phyloP scores from a whole-genome alignment of 2,113 vertebrate species.

The Corvus moneduloides region DNA sequence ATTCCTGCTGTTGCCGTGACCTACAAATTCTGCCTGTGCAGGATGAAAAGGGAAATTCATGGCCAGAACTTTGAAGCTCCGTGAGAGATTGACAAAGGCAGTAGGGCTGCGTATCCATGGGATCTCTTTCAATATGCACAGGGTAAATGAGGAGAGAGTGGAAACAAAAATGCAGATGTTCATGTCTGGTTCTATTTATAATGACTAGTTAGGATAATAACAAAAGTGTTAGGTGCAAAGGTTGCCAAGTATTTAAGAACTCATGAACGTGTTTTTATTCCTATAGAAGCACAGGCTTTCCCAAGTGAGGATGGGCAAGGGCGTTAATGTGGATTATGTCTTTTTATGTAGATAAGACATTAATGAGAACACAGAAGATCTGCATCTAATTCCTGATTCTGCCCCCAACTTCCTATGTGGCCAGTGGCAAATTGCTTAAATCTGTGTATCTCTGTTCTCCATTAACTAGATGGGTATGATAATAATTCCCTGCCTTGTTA shows the following conservation, averaged over 20 bases:
- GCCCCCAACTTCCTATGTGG: conserved; percentile 46
- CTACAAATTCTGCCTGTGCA: conserved; percentile 6
- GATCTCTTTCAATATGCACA: not conserved
- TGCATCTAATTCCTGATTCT: conserved; percentile 35
- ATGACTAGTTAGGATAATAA: not conserved
- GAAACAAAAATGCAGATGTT: not conserved
- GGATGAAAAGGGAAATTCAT: not conserved
- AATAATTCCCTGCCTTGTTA: conserved; percentile 59
- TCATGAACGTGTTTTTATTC: conserved; percentile 15
- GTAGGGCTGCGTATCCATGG: not conserved
- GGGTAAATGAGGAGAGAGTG: not conserved
- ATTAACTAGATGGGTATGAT: conserved; percentile 58
- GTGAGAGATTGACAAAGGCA: not conserved
- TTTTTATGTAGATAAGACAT: conserved; percentile 32
- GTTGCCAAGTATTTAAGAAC: conserved; percentile 5
- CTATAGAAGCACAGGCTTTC: conserved; percentile 5
- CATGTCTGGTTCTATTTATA: conserved; percentile 20
- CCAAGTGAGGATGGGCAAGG: conserved; percentile 17
- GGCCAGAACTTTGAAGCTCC: conserved; percentile 23
- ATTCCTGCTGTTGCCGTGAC: not conserved
- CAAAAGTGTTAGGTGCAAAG: conserved; percentile 6
- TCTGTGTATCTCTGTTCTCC: conserved; percentile 42
- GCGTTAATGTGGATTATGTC: conserved; percentile 4
- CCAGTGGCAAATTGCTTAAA: conserved; percentile 56
- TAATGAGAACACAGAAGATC: conserved; percentile 47